These are phyloP conservation scores for Hirtodrosophila trivittata DNA, from an alignment of 2,888 invertebrate genomes.

Conservation along the genomic window DNA sequence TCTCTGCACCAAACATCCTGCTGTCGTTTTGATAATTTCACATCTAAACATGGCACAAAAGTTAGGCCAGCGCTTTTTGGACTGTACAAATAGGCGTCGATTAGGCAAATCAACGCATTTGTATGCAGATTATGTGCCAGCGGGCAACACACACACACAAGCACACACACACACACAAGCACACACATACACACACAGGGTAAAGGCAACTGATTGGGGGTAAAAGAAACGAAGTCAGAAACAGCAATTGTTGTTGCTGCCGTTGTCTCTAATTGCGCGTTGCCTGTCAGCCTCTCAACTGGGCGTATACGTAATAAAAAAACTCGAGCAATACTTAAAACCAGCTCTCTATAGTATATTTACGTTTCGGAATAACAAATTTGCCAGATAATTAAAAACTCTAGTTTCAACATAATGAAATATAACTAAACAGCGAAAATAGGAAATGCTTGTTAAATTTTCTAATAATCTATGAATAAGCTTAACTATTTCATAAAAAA, in stretches of 20 bases:
- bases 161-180: slow-evolving; percentile 16
- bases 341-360: neutral
- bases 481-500: no score
- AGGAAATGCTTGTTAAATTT: no score
- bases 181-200: slow-evolving; percentile 1
- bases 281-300: slow-evolving; percentile 59
- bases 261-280: slow-evolving; percentile 70
- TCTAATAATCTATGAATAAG: no score
- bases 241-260: slow-evolving; percentile 22
- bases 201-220: neutral
- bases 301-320: slow-evolving; percentile 66
- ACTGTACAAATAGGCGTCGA: slow-evolving; percentile 79
- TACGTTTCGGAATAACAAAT: no score
- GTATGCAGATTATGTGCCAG: slow-evolving; percentile 79
- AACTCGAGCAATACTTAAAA: slow-evolving; percentile 30
- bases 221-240: neutral
- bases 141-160: slow-evolving; percentile 44
- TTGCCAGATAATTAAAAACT: no score
- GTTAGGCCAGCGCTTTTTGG: slow-evolving; percentile 52
- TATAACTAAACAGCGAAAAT: no score
- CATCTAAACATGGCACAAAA: slow-evolving; percentile 61
- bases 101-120: slow-evolving; percentile 80
- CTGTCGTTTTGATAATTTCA: slow-evolving; percentile 57
- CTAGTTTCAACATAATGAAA: no score
- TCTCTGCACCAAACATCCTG: neutral